Evolutionary conservation across 1,140 invertebrate species (phyloP).

Genomic region (Hycleus phaleratus): DNA sequence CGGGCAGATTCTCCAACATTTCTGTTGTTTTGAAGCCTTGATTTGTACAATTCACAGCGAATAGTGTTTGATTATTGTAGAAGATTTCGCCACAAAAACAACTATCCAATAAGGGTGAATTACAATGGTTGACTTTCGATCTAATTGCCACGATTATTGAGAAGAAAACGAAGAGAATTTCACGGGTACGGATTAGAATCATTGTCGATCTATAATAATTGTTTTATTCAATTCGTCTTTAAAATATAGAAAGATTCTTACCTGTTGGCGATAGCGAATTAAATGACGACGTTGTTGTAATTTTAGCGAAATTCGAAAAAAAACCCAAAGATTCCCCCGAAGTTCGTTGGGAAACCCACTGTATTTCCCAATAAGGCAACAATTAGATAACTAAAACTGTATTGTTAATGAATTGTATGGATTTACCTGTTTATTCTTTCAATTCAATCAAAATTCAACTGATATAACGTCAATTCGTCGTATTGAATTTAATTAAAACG

Average conservation of each 20-base stretch:
- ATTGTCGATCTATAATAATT: too few species aligned
- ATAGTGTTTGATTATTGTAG: slow-evolving; percentile 48
- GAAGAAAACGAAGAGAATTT: too few species aligned
- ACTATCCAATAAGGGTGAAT: slow-evolving; percentile 20
- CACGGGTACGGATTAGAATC: too few species aligned
- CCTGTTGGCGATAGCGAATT: background rate
- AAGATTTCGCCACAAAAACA: slow-evolving; percentile 50
- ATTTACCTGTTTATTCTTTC: too few species aligned
- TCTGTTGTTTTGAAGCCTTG: slow-evolving; percentile 50
- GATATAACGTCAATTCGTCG: background rate
- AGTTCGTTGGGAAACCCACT: background rate
- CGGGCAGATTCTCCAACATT: slow-evolving; percentile 55
- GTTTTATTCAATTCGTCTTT: too few species aligned
- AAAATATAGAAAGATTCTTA: too few species aligned
- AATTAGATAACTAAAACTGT: background rate
- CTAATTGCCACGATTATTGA: background rate
- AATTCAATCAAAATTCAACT: too few species aligned
- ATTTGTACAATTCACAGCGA: slow-evolving; percentile 68
- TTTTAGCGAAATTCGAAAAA: background rate
- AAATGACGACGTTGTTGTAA: background rate
- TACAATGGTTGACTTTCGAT: slow-evolving; percentile 14
- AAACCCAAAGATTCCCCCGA: background rate
- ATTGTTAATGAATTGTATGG: too few species aligned
- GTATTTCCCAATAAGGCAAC: background rate
- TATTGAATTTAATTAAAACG: background rate